Evolutionary conservation across 2,888 invertebrate species (phyloP).

Genomic region (Apamea epomidion): DNA sequence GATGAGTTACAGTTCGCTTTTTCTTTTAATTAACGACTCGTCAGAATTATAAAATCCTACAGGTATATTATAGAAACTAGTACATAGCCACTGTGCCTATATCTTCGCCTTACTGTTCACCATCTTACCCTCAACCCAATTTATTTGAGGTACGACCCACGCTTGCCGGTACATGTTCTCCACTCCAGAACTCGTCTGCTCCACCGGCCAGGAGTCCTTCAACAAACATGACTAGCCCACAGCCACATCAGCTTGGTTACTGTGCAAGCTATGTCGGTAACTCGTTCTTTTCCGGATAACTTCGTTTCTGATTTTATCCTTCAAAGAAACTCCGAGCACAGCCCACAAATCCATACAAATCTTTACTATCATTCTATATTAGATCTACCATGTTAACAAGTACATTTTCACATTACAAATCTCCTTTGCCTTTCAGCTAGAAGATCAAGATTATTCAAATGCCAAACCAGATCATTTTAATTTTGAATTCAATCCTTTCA

Average conservation of each 20-base stretch:
- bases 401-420: background rate
- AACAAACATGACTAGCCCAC: too few relatives aligned
- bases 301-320: too few relatives aligned
- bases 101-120: background rate
- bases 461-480: slow-evolving; percentile 11
- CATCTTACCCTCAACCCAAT: background rate
- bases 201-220: too few relatives aligned
- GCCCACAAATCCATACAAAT: too few relatives aligned
- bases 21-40: background rate
- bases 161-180: too few relatives aligned
- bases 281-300: too few relatives aligned
- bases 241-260: too few relatives aligned
- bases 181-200: too few relatives aligned
- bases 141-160: background rate
- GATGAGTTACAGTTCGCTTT: background rate
- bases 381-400: background rate
- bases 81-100: background rate
- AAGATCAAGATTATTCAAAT: slow-evolving; percentile 13
- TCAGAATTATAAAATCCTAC: background rate
- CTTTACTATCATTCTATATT: slow-evolving; percentile 1
- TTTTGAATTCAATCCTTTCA: slow-evolving; percentile 6
- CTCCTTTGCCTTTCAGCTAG: background rate
- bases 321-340: too few relatives aligned
- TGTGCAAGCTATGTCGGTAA: too few relatives aligned
- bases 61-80: too few relatives aligned